phyloP scores from a whole-genome alignment of 2,797 vertebrate genomes.

The Rhinichthys osculus region DNA sequence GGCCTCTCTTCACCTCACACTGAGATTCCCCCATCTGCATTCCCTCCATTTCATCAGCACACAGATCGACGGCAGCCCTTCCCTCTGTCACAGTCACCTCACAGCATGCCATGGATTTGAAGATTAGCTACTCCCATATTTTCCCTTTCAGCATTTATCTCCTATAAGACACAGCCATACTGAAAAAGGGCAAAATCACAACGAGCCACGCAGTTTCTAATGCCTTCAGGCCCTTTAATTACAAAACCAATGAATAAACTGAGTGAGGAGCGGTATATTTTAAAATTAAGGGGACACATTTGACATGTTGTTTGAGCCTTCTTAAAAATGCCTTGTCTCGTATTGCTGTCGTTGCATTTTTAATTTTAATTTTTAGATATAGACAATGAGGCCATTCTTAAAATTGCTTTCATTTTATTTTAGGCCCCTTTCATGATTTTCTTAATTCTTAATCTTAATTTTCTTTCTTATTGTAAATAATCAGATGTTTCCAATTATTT shows the following conservation, averaged over 20 bases:
- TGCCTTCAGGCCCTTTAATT: constrained; percentile 38
- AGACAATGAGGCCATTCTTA: neutral
- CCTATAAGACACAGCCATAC: constrained; percentile 23
- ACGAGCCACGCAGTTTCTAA: neutral
- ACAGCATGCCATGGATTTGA: constrained; percentile 50
- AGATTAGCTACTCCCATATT: constrained; percentile 54
- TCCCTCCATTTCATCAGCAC: constrained; percentile 67
- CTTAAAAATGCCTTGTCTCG: neutral
- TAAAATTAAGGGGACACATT: constrained; percentile 5
- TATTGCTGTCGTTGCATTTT: neutral
- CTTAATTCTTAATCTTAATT: too few species aligned
- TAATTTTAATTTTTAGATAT: neutral
- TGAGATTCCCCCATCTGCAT: constrained; percentile 74
- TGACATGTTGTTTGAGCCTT: neutral
- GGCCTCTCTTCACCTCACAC: constrained; percentile 78
- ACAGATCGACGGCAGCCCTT: constrained; percentile 72
- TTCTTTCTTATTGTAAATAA: neutral
- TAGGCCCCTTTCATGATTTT: neutral
- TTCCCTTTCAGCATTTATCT: constrained; percentile 41
- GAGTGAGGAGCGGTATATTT: neutral
- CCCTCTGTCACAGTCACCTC: constrained; percentile 52
- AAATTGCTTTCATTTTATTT: neutral
- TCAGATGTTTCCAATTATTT: neutral
- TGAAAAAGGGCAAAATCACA: constrained; percentile 32
- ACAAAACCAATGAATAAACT: constrained; percentile 23